phyloP scores from a whole-genome alignment of 2,797 vertebrate genomes.

The Epinephelus awoara region DNA sequence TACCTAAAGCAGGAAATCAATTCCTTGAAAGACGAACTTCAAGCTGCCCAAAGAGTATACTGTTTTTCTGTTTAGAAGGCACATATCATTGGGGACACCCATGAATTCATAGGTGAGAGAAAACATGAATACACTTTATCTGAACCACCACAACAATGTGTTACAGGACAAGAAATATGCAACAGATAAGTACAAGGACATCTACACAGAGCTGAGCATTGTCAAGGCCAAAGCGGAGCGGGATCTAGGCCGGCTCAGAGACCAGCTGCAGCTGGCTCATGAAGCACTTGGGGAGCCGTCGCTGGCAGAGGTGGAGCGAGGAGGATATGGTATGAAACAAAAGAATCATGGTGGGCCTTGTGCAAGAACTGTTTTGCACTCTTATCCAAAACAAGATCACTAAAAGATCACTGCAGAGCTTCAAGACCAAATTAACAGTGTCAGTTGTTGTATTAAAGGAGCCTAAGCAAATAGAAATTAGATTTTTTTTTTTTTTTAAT shows the following conservation, averaged over 20 bases:
- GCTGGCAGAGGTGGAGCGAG: conserved; percentile 83
- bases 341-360: background rate
- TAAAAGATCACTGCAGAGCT: background rate
- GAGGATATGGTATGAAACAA: conserved; percentile 83
- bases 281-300: conserved; percentile 87
- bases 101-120: background rate
- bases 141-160: conserved; percentile 42
- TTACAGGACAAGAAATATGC: conserved; percentile 89
- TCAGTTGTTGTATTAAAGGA: background rate
- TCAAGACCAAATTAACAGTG: background rate
- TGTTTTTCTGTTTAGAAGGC: background rate
- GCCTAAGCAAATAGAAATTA: background rate
- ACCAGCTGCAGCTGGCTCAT: conserved; percentile 89
- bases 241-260: conserved; percentile 85
- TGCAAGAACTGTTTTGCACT: background rate
- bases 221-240: conserved; percentile 89
- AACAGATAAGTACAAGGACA: conserved; percentile 91
- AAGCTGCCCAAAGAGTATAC: conserved; percentile 81
- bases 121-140: background rate
- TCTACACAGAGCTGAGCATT: conserved; percentile 91
- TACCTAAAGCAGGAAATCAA: conserved; percentile 86
- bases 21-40: conserved; percentile 86
- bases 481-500: too few relatives aligned
- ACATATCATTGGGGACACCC: background rate
- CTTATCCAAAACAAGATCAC: too few relatives aligned